Evolutionary conservation across 2,888 invertebrate genomes (phyloP).

Genomic region (Acronicta leporina): DNA sequence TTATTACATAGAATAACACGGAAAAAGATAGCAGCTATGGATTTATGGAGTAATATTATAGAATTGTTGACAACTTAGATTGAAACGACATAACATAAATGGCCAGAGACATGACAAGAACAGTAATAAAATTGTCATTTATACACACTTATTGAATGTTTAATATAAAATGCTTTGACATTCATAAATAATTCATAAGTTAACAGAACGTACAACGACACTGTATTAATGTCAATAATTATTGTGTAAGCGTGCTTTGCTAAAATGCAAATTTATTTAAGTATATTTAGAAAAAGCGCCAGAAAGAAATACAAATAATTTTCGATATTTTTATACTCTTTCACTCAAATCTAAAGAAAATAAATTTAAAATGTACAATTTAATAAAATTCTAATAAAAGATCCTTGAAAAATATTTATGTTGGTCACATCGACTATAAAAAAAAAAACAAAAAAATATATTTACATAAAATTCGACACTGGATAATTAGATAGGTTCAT

Average conservation of each 20-base stretch:
- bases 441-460: no score
- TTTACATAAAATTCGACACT: no score
- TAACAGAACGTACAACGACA: slow-evolving; percentile 37
- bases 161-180: slow-evolving; percentile 35
- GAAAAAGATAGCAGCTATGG: slow-evolving; percentile 7
- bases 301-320: no score
- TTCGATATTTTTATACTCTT: no score
- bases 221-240: slow-evolving; percentile 19
- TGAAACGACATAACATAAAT: slow-evolving; percentile 41
- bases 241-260: not conserved
- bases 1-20: slow-evolving; percentile 8
- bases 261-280: slow-evolving; percentile 9
- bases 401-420: no score
- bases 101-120: slow-evolving; percentile 52
- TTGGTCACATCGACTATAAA: no score
- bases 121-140: slow-evolving; percentile 53
- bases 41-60: slow-evolving; percentile 1
- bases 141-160: slow-evolving; percentile 49
- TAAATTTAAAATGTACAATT: no score
- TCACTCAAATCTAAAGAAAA: no score
- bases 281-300: slow-evolving; percentile 12
- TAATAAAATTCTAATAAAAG: no score
- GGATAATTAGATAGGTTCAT: no score
- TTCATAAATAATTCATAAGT: slow-evolving; percentile 53
- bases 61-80: slow-evolving; percentile 31